Evolutionary conservation across 2,797 vertebrate genomes (phyloP).

Genomic region (Melanogrammus aeglefinus): DNA sequence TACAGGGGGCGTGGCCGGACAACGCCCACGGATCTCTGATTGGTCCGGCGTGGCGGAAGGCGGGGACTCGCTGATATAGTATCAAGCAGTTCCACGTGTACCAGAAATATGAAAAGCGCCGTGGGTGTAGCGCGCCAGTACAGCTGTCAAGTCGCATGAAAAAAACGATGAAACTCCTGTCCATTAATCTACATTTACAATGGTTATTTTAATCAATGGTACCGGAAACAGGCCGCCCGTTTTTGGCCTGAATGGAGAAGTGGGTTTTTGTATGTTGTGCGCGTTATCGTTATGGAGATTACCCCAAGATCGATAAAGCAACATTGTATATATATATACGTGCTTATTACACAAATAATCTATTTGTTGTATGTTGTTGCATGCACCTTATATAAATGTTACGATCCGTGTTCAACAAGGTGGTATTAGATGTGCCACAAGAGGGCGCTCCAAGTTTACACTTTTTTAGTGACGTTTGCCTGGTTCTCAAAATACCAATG

Average conservation of each 20-base stretch:
- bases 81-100: conserved; percentile 57
- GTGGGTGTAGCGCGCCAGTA: too few species aligned
- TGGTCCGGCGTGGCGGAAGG: conserved; percentile 47
- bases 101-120: background rate
- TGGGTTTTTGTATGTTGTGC: background rate
- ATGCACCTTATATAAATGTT: background rate
- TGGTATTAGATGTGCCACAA: conserved; percentile 32
- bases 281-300: background rate
- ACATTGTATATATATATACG: background rate
- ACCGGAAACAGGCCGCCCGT: background rate
- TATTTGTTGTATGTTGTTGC: background rate
- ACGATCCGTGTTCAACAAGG: background rate
- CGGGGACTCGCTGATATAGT: conserved; percentile 31
- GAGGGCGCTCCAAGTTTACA: conserved; percentile 32
- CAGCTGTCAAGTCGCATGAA: background rate
- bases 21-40: conserved; percentile 44
- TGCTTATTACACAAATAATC: background rate
- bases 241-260: background rate
- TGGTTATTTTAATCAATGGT: background rate
- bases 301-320: background rate
- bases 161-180: background rate
- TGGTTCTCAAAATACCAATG: background rate
- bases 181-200: too few species aligned
- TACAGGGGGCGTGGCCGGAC: conserved; percentile 24
- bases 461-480: background rate